These are phyloP conservation scores for Mechanitis mazaeus DNA, from an alignment of 2,888 invertebrate genomes.

Conservation along the genomic window DNA sequence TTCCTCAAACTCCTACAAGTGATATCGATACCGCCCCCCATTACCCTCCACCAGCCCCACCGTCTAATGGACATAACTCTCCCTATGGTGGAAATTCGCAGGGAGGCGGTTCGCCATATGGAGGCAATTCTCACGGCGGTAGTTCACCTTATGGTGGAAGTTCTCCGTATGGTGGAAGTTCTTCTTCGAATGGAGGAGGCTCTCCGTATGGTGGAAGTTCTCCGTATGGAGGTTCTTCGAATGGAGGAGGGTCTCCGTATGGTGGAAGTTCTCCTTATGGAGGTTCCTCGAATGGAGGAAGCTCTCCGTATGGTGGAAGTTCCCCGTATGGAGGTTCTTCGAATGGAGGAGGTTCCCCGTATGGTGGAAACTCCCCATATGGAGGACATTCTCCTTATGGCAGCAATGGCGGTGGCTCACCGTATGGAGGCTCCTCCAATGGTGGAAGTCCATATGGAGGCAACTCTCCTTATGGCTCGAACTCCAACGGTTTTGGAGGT, in stretches of 20 bases:
- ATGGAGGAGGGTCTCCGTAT: constrained; percentile 33
- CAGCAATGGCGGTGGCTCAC: constrained; percentile 36
- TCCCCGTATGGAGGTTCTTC: constrained; percentile 37
- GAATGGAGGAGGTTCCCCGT: constrained; percentile 33
- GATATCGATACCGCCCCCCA: constrained; percentile 56
- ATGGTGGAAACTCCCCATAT: constrained; percentile 11
- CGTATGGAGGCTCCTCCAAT: constrained; percentile 31
- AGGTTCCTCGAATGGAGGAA: constrained; percentile 37
- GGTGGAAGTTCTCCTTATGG: constrained; percentile 36
- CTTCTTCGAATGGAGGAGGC: constrained; percentile 18
- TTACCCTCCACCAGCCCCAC: constrained; percentile 67
- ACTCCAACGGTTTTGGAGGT: constrained; percentile 30
- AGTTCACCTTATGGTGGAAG: constrained; percentile 32
- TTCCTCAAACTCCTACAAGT: constrained; percentile 47
- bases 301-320: constrained; percentile 34
- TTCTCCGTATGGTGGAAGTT: constrained; percentile 26
- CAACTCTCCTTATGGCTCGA: constrained; percentile 32
- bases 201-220: constrained; percentile 37
- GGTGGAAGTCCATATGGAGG: constrained; percentile 24
- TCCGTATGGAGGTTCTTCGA: constrained; percentile 34
- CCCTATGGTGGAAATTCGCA: constrained; percentile 25
- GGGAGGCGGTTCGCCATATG: constrained; percentile 33
- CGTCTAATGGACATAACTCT: constrained; percentile 33
- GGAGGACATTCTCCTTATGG: constrained; percentile 34
- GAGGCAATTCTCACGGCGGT: constrained; percentile 36